A percentile compares a stretch with the other conserved stretches of the same genome.
phyloP scores from a whole-genome alignment of 2,797 vertebrate genomes.

The Scyliorhinus canicula region DNA sequence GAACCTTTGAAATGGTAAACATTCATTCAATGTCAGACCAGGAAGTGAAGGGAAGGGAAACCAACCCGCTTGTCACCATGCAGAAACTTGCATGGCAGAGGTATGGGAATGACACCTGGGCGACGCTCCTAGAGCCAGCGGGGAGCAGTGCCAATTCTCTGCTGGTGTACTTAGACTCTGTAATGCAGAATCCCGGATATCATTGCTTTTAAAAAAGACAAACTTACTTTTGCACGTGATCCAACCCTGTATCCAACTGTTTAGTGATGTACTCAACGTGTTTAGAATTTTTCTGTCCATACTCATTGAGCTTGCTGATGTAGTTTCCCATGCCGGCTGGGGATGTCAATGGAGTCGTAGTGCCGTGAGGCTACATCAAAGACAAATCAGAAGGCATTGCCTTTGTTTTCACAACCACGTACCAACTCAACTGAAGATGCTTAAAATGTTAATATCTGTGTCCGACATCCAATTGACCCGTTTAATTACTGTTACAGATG shows the following conservation, averaged over 20 bases:
- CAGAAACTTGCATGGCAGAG: too few species aligned
- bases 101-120: too few species aligned
- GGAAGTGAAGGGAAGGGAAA: too few species aligned
- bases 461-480: not conserved
- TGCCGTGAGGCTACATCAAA: not conserved
- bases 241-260: not conserved
- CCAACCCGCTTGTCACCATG: too few species aligned
- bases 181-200: too few species aligned
- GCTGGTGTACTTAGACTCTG: too few species aligned
- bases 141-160: too few species aligned
- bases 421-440: not conserved
- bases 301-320: slow-evolving; percentile 58
- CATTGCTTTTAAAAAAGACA: not conserved
- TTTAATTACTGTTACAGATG: not conserved
- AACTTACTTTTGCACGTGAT: slow-evolving; percentile 48
- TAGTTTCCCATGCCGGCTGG: slow-evolving; percentile 46
- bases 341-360: not conserved
- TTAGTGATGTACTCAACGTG: not conserved
- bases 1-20: too few species aligned
- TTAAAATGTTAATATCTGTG: not conserved
- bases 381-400: not conserved
- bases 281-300: slow-evolving; percentile 46
- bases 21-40: too few species aligned
- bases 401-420: not conserved
- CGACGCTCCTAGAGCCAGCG: too few species aligned